Conservation (phyloP, 1,140 invertebrate species). For the Lasioglossum albipes region DNA sequence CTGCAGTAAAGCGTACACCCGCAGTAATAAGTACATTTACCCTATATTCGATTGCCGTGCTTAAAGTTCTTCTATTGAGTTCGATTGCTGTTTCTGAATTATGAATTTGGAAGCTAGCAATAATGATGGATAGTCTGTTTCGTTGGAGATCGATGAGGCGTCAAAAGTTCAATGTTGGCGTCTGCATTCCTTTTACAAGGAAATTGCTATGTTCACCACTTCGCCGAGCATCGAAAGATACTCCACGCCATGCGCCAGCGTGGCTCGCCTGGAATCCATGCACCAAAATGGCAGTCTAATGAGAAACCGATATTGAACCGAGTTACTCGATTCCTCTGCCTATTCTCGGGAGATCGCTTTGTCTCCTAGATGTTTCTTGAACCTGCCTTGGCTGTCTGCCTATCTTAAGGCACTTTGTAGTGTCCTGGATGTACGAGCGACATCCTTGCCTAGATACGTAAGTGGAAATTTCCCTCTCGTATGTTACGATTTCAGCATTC, state of each 20-base stretch:
- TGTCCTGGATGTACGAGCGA: constrained; percentile 20
- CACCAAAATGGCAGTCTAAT: constrained; percentile 55
- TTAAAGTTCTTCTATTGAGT: too few species aligned
- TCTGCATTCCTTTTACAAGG: neutral
- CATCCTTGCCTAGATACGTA: neutral
- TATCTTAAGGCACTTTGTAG: constrained; percentile 37
- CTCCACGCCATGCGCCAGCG: too few species aligned
- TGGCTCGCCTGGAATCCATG: constrained; percentile 36
- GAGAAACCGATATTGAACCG: constrained; percentile 64
- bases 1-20: too few species aligned
- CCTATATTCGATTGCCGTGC: too few species aligned
- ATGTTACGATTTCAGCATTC: neutral
- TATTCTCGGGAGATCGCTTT: constrained; percentile 50
- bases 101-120: neutral
- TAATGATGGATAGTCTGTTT: neutral
- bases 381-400: constrained; percentile 44
- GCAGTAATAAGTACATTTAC: too few species aligned
- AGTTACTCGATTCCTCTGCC: constrained; percentile 47
- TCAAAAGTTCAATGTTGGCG: neutral
- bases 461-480: neutral
- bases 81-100: neutral
- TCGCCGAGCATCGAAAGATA: neutral
- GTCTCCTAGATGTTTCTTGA: constrained; percentile 39
- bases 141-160: neutral
- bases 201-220: neutral